Conservation (phyloP, 2,113 vertebrate species). For the Mellivora capensis region DNA sequence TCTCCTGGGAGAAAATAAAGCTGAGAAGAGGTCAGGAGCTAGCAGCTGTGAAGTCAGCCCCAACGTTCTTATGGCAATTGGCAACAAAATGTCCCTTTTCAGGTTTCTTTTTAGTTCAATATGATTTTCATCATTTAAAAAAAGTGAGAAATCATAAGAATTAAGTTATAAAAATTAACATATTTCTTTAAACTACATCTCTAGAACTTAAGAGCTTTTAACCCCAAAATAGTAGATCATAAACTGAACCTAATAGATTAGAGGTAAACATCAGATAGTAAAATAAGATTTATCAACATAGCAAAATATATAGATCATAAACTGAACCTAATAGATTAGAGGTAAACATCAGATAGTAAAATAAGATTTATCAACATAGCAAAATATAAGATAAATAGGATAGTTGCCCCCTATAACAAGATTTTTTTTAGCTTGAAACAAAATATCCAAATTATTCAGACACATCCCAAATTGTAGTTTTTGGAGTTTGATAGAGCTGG, state of each 20-base stretch:
- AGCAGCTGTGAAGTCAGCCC: slow-evolving; percentile 25
- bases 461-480: background rate
- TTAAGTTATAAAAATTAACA: background rate
- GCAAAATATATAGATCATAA: background rate
- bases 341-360: background rate
- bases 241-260: background rate
- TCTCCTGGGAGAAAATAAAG: slow-evolving; percentile 54
- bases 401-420: background rate
- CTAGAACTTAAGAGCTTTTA: background rate
- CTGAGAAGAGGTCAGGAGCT: slow-evolving; percentile 51
- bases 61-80: slow-evolving; percentile 32
- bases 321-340: background rate
- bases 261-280: background rate
- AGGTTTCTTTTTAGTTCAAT: background rate
- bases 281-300: background rate
- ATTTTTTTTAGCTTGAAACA: background rate
- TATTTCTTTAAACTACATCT: background rate
- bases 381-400: background rate
- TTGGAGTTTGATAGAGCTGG: background rate
- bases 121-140: slow-evolving; percentile 32
- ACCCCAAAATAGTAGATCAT: background rate
- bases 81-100: background rate
- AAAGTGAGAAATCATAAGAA: background rate
- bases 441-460: background rate
- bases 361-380: background rate